phyloP scores from a whole-genome alignment of 2,888 invertebrate species.

The Epirrhoe alternata region DNA sequence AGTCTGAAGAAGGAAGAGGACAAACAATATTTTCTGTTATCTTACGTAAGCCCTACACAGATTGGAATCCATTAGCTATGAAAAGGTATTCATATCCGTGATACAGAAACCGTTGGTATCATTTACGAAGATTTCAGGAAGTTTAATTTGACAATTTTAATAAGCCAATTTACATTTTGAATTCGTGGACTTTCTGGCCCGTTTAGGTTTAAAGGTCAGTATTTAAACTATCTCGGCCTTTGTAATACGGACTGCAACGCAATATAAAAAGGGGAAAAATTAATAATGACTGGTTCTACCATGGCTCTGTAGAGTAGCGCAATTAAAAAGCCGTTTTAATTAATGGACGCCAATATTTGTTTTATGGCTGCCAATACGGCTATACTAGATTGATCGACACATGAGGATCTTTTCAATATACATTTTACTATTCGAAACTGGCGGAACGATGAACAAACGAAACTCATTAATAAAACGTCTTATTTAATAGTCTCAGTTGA shows the following conservation, averaged over 20 bases:
- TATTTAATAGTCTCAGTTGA: too few species aligned
- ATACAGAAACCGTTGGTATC: constrained; percentile 9
- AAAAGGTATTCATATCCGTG: constrained; percentile 6
- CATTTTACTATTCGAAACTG: not conserved
- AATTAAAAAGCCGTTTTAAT: constrained; percentile 16
- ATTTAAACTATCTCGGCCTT: constrained; percentile 1
- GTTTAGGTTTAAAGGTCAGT: constrained; percentile 8
- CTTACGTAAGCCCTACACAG: constrained; percentile 16
- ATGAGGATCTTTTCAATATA: not conserved
- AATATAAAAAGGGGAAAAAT: constrained; percentile 10
- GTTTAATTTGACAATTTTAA: constrained; percentile 3
- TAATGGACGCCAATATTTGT: not conserved
- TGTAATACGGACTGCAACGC: constrained; percentile 7
- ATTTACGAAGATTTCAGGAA: constrained; percentile 8
- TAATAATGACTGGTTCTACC: not conserved
- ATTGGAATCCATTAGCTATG: constrained; percentile 3
- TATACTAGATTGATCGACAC: not conserved
- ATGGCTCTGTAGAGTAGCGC: constrained; percentile 3
- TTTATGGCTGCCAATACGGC: not conserved
- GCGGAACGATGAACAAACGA: not conserved
- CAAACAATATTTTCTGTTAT: constrained; percentile 6
- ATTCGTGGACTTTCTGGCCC: constrained; percentile 5
- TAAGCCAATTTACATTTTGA: constrained; percentile 10
- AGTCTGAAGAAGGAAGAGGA: constrained; percentile 6
- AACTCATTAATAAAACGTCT: too few species aligned